Percentiles rank a stretch among this genome's conserved stretches.
phyloP scores from a whole-genome alignment of 2,888 invertebrate species.

The Conomelus anceps region DNA sequence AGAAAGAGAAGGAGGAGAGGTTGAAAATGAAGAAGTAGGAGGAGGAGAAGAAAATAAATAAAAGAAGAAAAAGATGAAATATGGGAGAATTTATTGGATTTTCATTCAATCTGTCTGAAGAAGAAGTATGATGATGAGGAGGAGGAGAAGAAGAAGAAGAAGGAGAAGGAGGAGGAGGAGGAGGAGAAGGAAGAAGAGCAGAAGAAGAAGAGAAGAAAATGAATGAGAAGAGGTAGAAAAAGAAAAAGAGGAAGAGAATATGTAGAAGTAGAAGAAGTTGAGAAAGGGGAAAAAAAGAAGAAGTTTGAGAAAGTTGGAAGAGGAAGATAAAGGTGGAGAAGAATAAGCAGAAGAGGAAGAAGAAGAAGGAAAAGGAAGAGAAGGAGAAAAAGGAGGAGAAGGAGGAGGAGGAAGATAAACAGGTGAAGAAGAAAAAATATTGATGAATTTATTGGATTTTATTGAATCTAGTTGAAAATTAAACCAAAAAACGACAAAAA shows the following conservation, averaged over 20 bases:
- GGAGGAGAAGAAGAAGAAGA: too few species aligned
- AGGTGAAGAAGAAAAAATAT: background rate
- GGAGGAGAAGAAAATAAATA: too few species aligned
- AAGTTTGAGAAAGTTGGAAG: background rate
- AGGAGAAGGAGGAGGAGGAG: background rate
- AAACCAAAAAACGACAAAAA: background rate
- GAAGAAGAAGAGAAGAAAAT: background rate
- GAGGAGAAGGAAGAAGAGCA: background rate
- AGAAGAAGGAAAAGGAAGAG: background rate
- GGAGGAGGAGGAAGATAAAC: background rate
- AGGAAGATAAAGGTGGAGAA: background rate
- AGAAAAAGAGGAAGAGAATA: too few species aligned
- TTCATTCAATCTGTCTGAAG: too few species aligned
- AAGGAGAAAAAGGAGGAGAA: background rate
- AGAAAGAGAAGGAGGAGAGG: too few species aligned
- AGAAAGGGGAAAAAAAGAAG: background rate
- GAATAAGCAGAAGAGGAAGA: background rate
- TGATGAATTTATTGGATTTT: background rate
- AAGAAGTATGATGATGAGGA: too few species aligned
- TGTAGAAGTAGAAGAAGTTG: background rate
- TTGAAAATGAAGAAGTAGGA: too few species aligned
- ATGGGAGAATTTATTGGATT: too few species aligned
- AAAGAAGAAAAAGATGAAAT: too few species aligned
- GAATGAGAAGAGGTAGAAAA: background rate
- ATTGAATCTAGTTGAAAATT: background rate